These are phyloP conservation scores for Drosophila nannoptera DNA, from an alignment of 1,140 invertebrate species.

Conservation along the genomic window DNA sequence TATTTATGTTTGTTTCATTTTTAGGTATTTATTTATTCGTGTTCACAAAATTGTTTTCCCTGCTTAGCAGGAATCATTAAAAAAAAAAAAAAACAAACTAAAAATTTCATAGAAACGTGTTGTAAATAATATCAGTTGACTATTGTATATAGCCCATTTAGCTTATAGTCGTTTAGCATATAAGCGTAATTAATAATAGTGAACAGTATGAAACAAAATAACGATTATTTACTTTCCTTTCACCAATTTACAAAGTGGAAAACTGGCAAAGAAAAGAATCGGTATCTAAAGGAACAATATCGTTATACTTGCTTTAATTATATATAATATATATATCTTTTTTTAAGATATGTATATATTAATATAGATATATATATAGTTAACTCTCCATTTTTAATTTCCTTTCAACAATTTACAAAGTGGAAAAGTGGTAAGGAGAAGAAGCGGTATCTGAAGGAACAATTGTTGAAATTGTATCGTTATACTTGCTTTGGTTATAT, in stretches of 20 bases:
- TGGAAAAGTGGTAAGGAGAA: too few relatives aligned
- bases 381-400: slow-evolving; percentile 19
- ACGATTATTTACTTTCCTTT: too few relatives aligned
- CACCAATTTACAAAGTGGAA: too few relatives aligned
- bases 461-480: slow-evolving; percentile 7
- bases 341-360: background rate
- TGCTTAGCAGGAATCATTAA: background rate
- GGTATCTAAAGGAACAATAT: background rate
- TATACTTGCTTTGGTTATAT: background rate
- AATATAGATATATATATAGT: slow-evolving; percentile 3
- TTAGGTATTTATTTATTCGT: slow-evolving; percentile 1
- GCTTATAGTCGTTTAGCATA: slow-evolving; percentile 35
- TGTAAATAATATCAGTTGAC: slow-evolving; percentile 45
- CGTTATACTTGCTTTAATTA: background rate
- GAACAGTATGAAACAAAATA: too few relatives aligned
- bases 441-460: too few relatives aligned
- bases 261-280: background rate
- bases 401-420: too few relatives aligned
- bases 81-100: background rate
- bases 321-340: background rate
- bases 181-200: too few relatives aligned
- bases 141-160: slow-evolving; percentile 42
- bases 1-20: slow-evolving; percentile 17
- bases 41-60: background rate
- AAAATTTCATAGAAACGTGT: slow-evolving; percentile 9